Percentiles rank a stretch among this genome's conserved stretches.
phyloP scores from a whole-genome alignment of 2,797 vertebrate genomes.

The Corythornis leucogaster region DNA sequence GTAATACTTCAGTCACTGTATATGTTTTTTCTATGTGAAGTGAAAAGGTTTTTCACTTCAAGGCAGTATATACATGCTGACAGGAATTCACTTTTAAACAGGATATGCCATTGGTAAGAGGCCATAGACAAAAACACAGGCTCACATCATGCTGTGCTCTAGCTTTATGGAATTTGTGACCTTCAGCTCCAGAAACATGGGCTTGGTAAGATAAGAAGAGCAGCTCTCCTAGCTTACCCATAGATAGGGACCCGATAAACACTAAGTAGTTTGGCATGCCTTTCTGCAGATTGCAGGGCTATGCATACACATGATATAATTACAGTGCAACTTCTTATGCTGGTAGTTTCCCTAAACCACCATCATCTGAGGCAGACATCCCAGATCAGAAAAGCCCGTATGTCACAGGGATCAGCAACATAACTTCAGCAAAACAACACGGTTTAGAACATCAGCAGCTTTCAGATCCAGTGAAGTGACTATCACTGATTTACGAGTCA shows the following conservation, averaged over 20 bases:
- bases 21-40: not conserved
- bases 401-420: not conserved
- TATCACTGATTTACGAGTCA: not conserved
- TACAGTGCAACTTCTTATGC: not conserved
- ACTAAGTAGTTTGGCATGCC: not conserved
- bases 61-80: not conserved
- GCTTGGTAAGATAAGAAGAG: conserved; percentile 6
- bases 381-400: not conserved
- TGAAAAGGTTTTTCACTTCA: not conserved
- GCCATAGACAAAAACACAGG: not conserved
- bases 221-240: not conserved
- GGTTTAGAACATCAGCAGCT: not conserved
- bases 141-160: not conserved
- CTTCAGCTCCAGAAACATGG: conserved; percentile 16
- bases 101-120: not conserved
- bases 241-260: not conserved
- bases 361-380: not conserved
- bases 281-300: not conserved
- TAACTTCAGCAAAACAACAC: not conserved
- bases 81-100: not conserved
- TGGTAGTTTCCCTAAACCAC: not conserved
- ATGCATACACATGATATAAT: not conserved
- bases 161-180: conserved; percentile 18
- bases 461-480: not conserved
- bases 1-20: not conserved